phyloP scores from a whole-genome alignment of 2,113 vertebrate species.

The Silurus glanis region DNA sequence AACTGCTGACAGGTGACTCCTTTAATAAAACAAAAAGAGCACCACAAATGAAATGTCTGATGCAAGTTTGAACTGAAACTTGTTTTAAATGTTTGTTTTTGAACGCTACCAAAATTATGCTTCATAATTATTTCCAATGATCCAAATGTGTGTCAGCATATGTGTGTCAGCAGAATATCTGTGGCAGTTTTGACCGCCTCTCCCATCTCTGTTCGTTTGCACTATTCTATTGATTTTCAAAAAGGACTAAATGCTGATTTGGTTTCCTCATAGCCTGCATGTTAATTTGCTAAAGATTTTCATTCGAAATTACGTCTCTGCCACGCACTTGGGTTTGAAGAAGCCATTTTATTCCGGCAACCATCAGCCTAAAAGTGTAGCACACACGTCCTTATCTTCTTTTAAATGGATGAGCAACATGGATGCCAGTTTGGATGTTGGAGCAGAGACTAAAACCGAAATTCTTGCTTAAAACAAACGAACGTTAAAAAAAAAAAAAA shows the following conservation, averaged over 20 bases:
- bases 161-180: constrained; percentile 48
- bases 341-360: constrained; percentile 23
- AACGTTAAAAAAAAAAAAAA: neutral
- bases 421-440: neutral
- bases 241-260: constrained; percentile 16
- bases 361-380: neutral
- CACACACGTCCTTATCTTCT: neutral
- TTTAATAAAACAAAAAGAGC: too few species aligned
- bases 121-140: neutral
- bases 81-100: neutral
- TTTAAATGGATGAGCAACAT: neutral
- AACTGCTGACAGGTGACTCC: neutral
- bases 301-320: neutral
- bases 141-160: constrained; percentile 37
- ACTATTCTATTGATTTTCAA: neutral
- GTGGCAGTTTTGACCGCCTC: constrained; percentile 11
- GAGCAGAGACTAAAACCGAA: neutral
- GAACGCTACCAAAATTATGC: neutral
- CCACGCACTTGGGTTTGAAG: neutral
- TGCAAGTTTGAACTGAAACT: neutral
- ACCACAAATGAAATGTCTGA: neutral
- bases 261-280: constrained; percentile 1
- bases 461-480: neutral
- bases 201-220: neutral
- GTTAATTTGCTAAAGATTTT: neutral